Conservation (phyloP, 2,888 invertebrate genomes). For the Endomychus coccineus region DNA sequence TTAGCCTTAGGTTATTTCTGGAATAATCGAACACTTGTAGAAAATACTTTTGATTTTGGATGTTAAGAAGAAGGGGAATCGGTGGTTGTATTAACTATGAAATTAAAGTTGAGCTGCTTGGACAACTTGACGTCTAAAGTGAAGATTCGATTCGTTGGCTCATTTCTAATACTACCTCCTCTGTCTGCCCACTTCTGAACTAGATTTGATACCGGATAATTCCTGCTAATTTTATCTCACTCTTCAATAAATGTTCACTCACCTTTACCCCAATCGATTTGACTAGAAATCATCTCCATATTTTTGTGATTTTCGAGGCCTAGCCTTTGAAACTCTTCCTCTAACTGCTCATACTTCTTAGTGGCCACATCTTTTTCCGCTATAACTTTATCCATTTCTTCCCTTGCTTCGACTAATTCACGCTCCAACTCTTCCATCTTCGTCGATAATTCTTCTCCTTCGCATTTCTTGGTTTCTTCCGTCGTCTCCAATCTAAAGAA, state of each 20-base stretch:
- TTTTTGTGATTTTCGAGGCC: constrained; percentile 17
- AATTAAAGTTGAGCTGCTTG: no score
- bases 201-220: no score
- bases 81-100: no score
- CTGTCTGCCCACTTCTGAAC: no score
- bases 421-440: constrained; percentile 24
- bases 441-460: constrained; percentile 21
- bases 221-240: no score
- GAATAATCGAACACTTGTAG: no score
- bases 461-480: constrained; percentile 23
- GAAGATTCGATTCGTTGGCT: no score
- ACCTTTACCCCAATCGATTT: constrained; percentile 29
- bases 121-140: no score
- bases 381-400: constrained; percentile 19
- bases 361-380: constrained; percentile 14
- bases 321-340: constrained; percentile 29
- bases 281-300: constrained; percentile 26
- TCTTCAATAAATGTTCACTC: constrained; percentile 3
- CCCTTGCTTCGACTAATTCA: constrained; percentile 15
- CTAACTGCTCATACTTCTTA: constrained; percentile 27
- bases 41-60: no score
- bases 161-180: no score
- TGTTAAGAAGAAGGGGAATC: no score
- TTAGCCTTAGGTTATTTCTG: no score
- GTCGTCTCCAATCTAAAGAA: constrained; percentile 36